Percentiles rank a stretch among this genome's conserved stretches.
Conservation (phyloP, 2,113 vertebrate species). For the Psilopsiagon aurifrons region DNA sequence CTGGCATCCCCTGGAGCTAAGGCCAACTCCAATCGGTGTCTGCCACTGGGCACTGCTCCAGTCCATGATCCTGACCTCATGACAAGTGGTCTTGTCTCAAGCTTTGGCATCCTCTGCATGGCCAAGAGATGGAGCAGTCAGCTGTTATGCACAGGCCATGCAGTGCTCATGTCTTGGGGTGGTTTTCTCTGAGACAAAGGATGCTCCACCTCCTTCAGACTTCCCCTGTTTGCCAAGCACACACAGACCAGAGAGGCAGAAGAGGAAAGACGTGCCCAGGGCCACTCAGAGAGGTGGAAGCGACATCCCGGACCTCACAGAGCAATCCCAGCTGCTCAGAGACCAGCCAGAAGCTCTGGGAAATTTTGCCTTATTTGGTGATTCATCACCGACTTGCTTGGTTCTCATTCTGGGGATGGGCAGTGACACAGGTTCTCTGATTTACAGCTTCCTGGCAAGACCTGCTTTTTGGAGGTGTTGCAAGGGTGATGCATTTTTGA, state of each 20-base stretch:
- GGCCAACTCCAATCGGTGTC: neutral
- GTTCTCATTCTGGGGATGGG: neutral
- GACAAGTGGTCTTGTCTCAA: neutral
- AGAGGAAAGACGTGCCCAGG: neutral
- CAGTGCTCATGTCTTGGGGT: neutral
- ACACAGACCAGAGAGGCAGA: neutral
- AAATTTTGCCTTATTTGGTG: neutral
- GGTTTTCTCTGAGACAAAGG: neutral
- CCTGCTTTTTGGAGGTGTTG: neutral
- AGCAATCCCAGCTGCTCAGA: neutral
- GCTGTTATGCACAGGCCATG: neutral
- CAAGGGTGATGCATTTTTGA: neutral
- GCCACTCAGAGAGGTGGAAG: neutral
- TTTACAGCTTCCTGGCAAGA: neutral
- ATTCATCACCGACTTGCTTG: neutral
- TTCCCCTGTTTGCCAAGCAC: neutral
- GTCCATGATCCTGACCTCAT: accelerated
- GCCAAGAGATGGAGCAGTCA: neutral
- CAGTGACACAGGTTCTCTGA: neutral
- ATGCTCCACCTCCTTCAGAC: neutral
- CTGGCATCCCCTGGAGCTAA: neutral
- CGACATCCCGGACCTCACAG: neutral
- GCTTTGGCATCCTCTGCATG: neutral
- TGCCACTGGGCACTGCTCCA: neutral
- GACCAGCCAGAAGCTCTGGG: neutral